Conservation (phyloP, 2,113 vertebrate genomes). For the Phocoena phocoena region DNA sequence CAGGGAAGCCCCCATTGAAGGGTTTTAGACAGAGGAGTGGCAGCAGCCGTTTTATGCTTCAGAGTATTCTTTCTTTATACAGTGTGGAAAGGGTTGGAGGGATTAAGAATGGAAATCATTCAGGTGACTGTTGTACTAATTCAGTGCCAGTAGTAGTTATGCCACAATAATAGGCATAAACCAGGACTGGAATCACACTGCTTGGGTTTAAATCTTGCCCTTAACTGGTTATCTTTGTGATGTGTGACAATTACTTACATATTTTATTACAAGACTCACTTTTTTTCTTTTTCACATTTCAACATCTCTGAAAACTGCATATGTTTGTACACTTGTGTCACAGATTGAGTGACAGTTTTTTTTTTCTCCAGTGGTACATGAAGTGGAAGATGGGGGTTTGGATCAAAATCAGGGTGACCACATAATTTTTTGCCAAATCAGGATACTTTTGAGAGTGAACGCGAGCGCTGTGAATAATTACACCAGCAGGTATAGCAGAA, state of each 20-base stretch:
- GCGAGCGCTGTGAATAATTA: not conserved
- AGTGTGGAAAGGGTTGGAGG: not conserved
- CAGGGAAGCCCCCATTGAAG: not conserved
- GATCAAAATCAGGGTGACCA: not conserved
- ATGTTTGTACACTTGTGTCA: not conserved
- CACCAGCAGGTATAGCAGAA: not conserved
- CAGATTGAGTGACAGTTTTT: not conserved
- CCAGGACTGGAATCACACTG: not conserved
- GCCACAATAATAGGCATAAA: not conserved
- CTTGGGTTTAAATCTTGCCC: not conserved
- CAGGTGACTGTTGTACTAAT: not conserved
- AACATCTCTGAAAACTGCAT: not conserved
- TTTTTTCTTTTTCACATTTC: not conserved
- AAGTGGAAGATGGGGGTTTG: not conserved
- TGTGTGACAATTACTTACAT: not conserved
- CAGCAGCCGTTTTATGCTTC: not conserved
- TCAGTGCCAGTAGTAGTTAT: not conserved
- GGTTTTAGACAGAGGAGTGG: not conserved
- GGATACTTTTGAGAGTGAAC: not conserved
- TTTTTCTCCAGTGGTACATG: not conserved
- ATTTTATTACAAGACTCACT: not conserved
- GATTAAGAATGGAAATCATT: not conserved
- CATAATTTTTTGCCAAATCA: not conserved
- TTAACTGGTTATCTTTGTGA: not conserved
- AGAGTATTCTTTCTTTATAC: not conserved